Percentiles rank a stretch among this genome's conserved stretches.
phyloP scores from a whole-genome alignment of 2,113 vertebrate genomes.

The Pelecanoides urinatrix region DNA sequence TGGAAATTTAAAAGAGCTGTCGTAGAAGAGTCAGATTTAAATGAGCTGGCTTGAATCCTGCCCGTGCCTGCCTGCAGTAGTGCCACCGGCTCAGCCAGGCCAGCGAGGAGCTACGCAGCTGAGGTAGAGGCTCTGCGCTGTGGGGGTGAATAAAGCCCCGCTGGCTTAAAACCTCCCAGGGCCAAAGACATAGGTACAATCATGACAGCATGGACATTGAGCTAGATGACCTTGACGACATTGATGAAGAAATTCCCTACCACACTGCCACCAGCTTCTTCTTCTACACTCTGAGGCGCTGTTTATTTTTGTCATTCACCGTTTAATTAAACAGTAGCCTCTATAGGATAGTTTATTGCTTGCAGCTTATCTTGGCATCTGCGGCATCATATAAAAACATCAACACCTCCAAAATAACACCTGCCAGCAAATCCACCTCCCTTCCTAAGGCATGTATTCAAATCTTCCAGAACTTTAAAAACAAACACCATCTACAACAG shows the following conservation, averaged over 20 bases:
- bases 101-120: neutral
- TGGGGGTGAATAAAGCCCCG: fast-evolving
- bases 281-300: neutral
- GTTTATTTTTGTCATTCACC: neutral
- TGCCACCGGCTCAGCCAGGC: neutral
- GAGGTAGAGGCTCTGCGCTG: neutral
- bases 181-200: neutral
- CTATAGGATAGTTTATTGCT: neutral
- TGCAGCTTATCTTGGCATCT: neutral
- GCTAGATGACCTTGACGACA: neutral
- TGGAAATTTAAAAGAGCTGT: neutral
- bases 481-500: neutral
- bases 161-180: neutral
- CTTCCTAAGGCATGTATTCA: neutral
- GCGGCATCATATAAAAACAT: neutral
- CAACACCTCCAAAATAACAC: neutral
- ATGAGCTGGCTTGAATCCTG: neutral
- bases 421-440: neutral
- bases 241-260: neutral
- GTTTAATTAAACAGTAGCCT: constrained; percentile 40
- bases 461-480: neutral
- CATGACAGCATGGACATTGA: fast-evolving
- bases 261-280: neutral
- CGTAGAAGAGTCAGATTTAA: neutral
- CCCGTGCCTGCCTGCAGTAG: neutral